Evolutionary conservation across 2,888 invertebrate species (phyloP).

Genomic region (Sipunculus nudus): DNA sequence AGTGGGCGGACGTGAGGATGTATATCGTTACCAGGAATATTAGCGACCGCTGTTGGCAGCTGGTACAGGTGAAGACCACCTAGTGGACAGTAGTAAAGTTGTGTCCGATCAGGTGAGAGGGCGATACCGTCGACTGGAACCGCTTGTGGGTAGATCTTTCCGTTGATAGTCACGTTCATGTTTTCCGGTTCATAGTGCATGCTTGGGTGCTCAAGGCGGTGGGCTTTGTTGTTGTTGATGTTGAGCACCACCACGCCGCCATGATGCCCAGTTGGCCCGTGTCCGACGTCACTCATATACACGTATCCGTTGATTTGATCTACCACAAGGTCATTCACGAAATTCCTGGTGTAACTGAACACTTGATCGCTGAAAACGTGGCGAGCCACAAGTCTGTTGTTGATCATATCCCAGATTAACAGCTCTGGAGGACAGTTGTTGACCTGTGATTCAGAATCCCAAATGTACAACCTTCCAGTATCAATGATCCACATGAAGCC

Average conservation of each 20-base stretch:
- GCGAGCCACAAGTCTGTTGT: constrained; percentile 34
- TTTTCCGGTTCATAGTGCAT: constrained; percentile 37
- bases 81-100: constrained; percentile 48
- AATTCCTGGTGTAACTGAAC: constrained; percentile 40
- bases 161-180: constrained; percentile 28
- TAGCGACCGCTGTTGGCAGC: constrained; percentile 26
- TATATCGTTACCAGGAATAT: constrained; percentile 10
- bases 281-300: constrained; percentile 48
- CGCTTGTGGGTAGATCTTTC: constrained; percentile 27
- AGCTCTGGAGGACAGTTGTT: constrained; percentile 50
- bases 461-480: constrained; percentile 35
- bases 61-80: constrained; percentile 42
- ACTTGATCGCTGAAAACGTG: constrained; percentile 45
- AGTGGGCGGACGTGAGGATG: constrained; percentile 41
- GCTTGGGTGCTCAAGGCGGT: constrained; percentile 40
- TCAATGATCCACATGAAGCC: constrained; percentile 54
- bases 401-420: constrained; percentile 46
- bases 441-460: constrained; percentile 8
- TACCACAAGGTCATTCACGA: constrained; percentile 50
- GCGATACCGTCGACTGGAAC: constrained; percentile 49
- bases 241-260: constrained; percentile 52
- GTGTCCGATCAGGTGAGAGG: constrained; percentile 47
- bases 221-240: constrained; percentile 35
- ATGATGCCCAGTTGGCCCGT: too few relatives aligned
- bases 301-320: constrained; percentile 49